Evolutionary conservation across 2,113 vertebrate species (phyloP), one percentile per base, ranked within the genome.

Genomic region (Danionella cerebrum): DNA sequence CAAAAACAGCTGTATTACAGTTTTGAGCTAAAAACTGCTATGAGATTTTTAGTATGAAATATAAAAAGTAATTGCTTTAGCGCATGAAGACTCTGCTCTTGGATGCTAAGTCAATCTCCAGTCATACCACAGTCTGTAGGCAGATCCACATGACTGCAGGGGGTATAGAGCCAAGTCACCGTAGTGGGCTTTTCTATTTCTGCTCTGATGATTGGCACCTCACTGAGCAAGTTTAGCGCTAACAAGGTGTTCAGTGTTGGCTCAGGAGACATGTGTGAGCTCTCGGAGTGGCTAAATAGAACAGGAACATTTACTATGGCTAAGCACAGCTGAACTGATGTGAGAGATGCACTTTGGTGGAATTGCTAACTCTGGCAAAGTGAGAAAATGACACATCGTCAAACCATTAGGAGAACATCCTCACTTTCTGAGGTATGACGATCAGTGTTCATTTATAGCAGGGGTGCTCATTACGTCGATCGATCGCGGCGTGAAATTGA

Each of bases 21-120:
- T 27, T 59, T 24, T 27, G 6, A 19, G 53, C 60, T 48, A 45
- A 9, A 52, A 39, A 14, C 38, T 33, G 33, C 51, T 72, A 44
- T 31, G 57, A 33, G 51, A 42, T 57, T 42, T 71, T 66, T 51
- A 22, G 54, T 67, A 73, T 67, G 62, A 73, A 35, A 62, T 76
- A 41, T 16, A 57, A 48, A 24, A 29, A n/a, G 27, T 70, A 38
- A 67, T 62, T 70, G 67, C 55, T 70, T 66, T 66, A 67, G 42
- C 66, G 50, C 19, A 52, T 33, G 48, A 51, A 55, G 27, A 13
- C 27, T 59, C 18, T 13, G 12, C 18, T 62, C 12, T 18, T 58
- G 47, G 36, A 16, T 57, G 60, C 22, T 50, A 25, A 54, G 38
- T 44, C 25, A 44, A 18, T 52, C 29, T 33, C 19, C 8, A 41